Evolutionary conservation across 2,888 invertebrate genomes (phyloP).

Genomic region (Adineta ricciae): DNA sequence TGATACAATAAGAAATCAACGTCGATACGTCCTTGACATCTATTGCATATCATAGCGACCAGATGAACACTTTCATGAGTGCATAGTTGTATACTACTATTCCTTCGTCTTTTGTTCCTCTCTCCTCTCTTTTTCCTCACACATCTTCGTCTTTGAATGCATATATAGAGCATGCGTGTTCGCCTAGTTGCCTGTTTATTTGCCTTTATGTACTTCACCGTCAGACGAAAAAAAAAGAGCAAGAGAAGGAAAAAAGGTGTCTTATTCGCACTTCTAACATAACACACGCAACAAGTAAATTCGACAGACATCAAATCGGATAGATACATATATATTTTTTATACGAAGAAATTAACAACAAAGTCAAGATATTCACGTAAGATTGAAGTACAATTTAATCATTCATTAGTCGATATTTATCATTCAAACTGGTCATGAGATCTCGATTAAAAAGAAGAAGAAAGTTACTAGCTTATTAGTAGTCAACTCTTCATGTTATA

Average conservation of each 20-base stretch:
- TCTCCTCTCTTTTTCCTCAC: background rate
- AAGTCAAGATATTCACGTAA: background rate
- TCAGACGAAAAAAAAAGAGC: background rate
- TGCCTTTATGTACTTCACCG: background rate
- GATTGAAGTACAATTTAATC: background rate
- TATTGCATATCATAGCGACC: background rate
- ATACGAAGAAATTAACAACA: background rate
- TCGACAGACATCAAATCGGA: background rate
- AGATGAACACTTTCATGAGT: background rate
- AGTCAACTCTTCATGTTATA: background rate
- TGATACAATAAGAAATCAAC: background rate
- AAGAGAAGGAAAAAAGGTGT: background rate
- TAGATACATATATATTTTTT: background rate
- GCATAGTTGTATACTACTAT: background rate
- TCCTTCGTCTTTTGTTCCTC: background rate
- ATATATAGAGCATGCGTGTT: background rate
- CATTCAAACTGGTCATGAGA: background rate
- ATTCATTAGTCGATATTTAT: background rate
- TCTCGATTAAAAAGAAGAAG: no score
- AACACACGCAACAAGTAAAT: background rate
- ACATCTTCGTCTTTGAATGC: background rate
- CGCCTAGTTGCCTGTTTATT: background rate
- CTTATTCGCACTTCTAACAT: background rate
- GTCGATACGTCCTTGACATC: background rate
- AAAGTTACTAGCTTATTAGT: background rate